Evolutionary conservation across 1,140 invertebrate genomes (phyloP).

Genomic region (Paraescarpia echinospica): DNA sequence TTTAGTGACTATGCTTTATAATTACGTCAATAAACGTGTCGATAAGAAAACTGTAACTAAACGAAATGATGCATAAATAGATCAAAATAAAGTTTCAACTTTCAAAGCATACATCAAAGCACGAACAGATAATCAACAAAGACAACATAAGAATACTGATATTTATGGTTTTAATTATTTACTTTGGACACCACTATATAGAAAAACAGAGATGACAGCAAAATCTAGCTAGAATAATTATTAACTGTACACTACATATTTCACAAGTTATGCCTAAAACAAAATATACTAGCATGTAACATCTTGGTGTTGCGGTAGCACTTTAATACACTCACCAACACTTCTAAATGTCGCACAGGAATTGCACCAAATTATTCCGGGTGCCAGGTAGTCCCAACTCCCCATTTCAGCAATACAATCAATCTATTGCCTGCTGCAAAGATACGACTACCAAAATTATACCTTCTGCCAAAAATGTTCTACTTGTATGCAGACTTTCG

Average conservation of each 20-base stretch:
- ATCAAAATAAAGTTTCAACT: neutral
- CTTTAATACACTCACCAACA: neutral
- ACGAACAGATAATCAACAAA: neutral
- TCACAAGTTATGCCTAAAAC: neutral
- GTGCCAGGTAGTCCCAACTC: neutral
- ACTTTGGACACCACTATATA: neutral
- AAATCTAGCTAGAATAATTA: slow-evolving; percentile 2
- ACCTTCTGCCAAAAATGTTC: neutral
- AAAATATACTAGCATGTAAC: slow-evolving; percentile 1
- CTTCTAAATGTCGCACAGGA: neutral
- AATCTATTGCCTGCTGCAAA: neutral
- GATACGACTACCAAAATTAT: neutral
- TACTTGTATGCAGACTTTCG: neutral
- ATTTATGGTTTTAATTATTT: neutral
- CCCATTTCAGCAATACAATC: neutral
- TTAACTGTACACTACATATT: neutral
- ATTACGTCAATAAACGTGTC: neutral
- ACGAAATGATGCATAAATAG: neutral
- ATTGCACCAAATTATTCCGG: neutral
- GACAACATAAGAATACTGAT: neutral
- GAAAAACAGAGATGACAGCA: neutral
- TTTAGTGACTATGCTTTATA: neutral
- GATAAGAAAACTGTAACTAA: neutral
- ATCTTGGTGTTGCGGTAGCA: neutral
- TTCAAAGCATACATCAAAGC: too few relatives aligned